Conservation (phyloP, 2,113 vertebrate species). For the Corythoichthys haematopterus region DNA sequence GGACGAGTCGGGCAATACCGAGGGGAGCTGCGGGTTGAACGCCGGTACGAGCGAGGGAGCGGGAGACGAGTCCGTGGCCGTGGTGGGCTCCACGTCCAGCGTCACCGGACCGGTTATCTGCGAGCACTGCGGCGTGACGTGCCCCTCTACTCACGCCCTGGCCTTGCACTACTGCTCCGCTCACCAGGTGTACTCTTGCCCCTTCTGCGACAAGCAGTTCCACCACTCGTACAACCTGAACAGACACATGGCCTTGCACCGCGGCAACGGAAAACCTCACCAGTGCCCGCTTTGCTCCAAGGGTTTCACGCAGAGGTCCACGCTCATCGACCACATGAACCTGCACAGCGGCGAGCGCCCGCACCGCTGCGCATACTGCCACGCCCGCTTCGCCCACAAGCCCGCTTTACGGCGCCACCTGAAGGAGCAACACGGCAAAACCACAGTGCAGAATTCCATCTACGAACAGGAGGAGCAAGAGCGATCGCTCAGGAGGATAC, state of each 20-base stretch:
- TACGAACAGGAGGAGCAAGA: constrained; percentile 75
- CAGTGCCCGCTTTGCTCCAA: constrained; percentile 86
- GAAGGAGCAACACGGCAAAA: constrained; percentile 92
- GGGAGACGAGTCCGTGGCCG: constrained; percentile 68
- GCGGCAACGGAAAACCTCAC: constrained; percentile 79
- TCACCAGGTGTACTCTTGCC: constrained; percentile 86
- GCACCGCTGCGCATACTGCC: constrained; percentile 86
- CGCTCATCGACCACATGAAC: constrained; percentile 92
- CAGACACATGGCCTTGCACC: constrained; percentile 88
- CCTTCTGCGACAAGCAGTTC: constrained; percentile 92
- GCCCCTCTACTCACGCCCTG: constrained; percentile 81
- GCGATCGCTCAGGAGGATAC: constrained; percentile 27
- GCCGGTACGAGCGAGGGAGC: constrained; percentile 46
- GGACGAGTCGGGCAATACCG: constrained; percentile 42
- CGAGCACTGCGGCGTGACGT: constrained; percentile 82
- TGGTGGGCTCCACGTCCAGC: constrained; percentile 72
- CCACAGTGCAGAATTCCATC: constrained; percentile 84
- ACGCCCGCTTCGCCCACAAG: constrained; percentile 91
- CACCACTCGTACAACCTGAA: constrained; percentile 88
- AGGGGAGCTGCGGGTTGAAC: constrained; percentile 58
- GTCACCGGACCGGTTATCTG: constrained; percentile 70
- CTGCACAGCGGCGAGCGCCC: constrained; percentile 88
- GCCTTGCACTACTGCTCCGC: constrained; percentile 82
- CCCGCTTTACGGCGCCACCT: constrained; percentile 86
- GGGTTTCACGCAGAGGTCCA: constrained; percentile 91